These are phyloP conservation scores for Gallinago media DNA, from an alignment of 2,113 vertebrate species.

Conservation along the genomic window DNA sequence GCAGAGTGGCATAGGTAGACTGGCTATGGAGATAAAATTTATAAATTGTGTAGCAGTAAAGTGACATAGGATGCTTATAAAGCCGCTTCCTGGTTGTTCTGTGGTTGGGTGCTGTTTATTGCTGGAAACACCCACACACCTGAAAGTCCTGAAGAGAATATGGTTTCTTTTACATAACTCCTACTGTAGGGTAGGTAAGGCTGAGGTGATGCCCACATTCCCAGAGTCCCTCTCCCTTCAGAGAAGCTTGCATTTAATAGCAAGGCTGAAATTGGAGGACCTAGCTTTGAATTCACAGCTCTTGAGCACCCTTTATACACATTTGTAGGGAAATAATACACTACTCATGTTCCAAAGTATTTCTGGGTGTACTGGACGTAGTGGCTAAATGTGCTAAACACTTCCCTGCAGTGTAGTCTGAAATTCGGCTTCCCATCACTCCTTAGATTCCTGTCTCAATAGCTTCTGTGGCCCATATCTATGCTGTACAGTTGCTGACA, in stretches of 20 bases:
- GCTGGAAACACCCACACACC: slow-evolving; percentile 60
- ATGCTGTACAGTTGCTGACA: not conserved
- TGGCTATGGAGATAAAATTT: not conserved
- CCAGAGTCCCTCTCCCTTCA: not conserved
- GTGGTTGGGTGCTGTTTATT: slow-evolving; percentile 55
- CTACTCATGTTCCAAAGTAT: not conserved
- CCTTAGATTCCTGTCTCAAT: not conserved
- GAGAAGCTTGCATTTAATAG: not conserved
- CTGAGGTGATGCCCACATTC: not conserved
- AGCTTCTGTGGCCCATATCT: accelerated
- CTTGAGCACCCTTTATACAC: not conserved
- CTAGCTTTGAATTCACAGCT: not conserved
- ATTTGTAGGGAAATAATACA: not conserved
- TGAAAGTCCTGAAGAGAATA: slow-evolving; percentile 54
- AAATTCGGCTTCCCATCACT: not conserved
- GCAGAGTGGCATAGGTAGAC: not conserved
- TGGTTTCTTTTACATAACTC: slow-evolving; percentile 16
- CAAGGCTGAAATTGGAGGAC: not conserved
- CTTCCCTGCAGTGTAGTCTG: not conserved
- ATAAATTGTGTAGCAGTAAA: not conserved
- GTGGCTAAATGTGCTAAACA: not conserved
- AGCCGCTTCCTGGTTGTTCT: slow-evolving; percentile 39
- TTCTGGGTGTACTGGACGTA: not conserved
- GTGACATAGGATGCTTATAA: not conserved
- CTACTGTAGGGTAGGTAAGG: not conserved